A percentile compares a stretch with the other conserved stretches of the same genome.
Evolutionary conservation across 2,113 vertebrate species (phyloP).

Genomic region (Chaetops frenatus): DNA sequence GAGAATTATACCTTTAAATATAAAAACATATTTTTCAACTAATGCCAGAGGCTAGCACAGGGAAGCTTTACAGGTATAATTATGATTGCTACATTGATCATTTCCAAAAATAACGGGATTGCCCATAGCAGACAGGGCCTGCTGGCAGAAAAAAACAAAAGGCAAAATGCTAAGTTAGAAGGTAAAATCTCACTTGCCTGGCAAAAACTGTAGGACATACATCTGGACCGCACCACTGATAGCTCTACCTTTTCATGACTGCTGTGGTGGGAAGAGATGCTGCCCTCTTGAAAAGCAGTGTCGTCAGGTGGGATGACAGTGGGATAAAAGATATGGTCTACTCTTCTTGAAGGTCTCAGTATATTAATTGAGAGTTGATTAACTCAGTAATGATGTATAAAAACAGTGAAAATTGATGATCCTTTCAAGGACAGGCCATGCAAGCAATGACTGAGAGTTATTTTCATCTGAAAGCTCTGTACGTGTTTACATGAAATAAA

Average conservation of each 20-base stretch:
- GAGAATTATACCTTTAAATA: not conserved
- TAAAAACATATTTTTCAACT: not conserved
- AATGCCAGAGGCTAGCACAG: not conserved
- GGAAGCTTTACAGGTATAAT: not conserved
- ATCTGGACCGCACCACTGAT: not conserved
- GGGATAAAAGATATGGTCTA: not conserved
- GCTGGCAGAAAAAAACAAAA: not conserved
- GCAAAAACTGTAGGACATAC: not conserved
- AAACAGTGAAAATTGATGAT: not conserved
- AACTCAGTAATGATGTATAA: not conserved
- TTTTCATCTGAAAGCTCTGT: not conserved
- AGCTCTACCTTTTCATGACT: not conserved
- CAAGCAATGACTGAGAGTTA: not conserved
- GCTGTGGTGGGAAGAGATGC: not conserved
- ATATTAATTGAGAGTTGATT: not conserved
- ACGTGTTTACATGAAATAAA: not conserved
- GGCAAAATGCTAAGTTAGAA: not conserved
- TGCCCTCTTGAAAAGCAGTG: not conserved
- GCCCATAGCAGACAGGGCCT: not conserved
- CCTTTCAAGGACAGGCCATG: not conserved
- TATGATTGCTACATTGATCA: not conserved
- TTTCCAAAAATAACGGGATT: not conserved
- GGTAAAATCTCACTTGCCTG: not conserved
- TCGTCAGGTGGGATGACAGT: not conserved
- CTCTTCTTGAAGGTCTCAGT: not conserved